Conservation (phyloP, 2,113 vertebrate species). For the Girardinichthys multiradiatus region DNA sequence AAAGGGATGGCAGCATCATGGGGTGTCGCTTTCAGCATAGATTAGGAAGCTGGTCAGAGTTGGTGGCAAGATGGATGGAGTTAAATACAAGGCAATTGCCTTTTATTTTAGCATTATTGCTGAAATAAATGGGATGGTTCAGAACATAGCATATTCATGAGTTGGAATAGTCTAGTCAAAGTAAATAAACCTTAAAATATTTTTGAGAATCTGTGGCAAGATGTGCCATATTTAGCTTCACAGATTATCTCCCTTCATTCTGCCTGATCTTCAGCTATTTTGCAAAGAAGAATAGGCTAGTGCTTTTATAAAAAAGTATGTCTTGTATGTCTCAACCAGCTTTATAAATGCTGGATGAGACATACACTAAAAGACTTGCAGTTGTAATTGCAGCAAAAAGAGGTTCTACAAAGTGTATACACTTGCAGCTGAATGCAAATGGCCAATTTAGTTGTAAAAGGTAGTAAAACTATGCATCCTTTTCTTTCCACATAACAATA, state of each 20-base stretch:
- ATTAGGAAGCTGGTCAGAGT: neutral
- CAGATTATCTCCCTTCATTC: neutral
- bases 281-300: neutral
- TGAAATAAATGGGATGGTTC: too few relatives aligned
- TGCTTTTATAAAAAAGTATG: too few relatives aligned
- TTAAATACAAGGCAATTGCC: too few relatives aligned
- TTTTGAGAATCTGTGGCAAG: neutral
- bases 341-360: too few relatives aligned
- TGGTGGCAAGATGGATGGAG: too few relatives aligned
- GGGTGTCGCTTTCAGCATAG: neutral
- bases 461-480: neutral
- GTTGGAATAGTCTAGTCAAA: neutral
- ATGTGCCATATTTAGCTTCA: neutral
- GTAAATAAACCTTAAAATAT: neutral
- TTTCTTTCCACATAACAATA: neutral
- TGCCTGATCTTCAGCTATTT: neutral
- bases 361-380: neutral
- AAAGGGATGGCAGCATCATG: neutral
- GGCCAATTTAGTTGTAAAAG: neutral
- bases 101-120: too few relatives aligned
- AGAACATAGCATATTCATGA: too few relatives aligned
- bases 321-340: too few relatives aligned
- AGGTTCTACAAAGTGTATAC: neutral
- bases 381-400: neutral
- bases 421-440: neutral